Base-by-base conservation (phyloP, 92 coral and sea anemone species). In the Galaxea fascicularis region DNA sequence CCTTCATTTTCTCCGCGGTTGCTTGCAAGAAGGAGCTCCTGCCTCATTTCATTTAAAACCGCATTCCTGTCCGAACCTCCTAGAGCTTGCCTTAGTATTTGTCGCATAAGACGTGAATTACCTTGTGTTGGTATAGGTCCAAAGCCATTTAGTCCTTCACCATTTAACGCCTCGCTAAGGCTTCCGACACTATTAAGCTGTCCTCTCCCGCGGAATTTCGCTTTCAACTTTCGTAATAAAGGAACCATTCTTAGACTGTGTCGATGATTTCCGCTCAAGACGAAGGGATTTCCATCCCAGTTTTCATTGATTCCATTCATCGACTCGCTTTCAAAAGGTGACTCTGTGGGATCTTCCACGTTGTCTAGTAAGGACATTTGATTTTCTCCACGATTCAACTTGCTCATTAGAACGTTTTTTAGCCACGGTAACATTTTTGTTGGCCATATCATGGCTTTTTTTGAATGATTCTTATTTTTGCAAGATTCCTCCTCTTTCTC, bases 401-500 rank as follows among this genome's bases (percentile, higher is more conserved):
- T 94, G 29, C 80, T 87, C 75, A 89, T 65, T 75, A 94, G 20
- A 86, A 92, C 91, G 54, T 82, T 92, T 71, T 85, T 85, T 54
- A 94, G 69, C 90, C 90, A 80, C 6, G 98, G 98, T 53, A 94
- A 71, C 98, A 94, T 94, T 80, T 90, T 94, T 65, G 93, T 94
- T 49, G 98, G 98, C 98, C 98, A 94, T 57, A 94, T 94, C 98
- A 94, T 94, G 16, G 98, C 98, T 72, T 94, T 94, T 79, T 94
- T 94, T 54, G 89, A 78, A 63, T 83, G 71, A 44, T 79, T 67
- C 66, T 41, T 86, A 4, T 84, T 74, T 68, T 86, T 80, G 41
- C 81, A 83, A 41, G 73, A 44, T 35, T 75, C 52, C 46, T n/a
- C 18, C 51, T 63, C 82, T 30, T 75, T 82, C 22, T 69, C 20